These are phyloP conservation scores for Endotricha flammealis DNA, from an alignment of 2,888 invertebrate genomes.

Conservation along the genomic window DNA sequence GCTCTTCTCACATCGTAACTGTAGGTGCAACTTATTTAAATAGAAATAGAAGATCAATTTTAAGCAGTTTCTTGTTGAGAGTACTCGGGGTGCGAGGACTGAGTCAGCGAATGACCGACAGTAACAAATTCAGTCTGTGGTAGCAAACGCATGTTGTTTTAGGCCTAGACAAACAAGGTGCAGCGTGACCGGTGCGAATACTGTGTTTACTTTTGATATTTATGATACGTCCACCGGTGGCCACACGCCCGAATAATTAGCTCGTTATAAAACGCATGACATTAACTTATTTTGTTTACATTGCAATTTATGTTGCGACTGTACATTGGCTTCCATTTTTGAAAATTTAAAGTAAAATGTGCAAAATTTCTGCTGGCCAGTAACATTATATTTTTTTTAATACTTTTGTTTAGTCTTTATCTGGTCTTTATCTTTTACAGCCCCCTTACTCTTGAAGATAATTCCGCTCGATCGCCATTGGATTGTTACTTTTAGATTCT, in stretches of 20 bases:
- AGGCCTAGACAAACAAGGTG: constrained; percentile 69
- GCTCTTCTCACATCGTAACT: too few relatives aligned
- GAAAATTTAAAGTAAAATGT: too few relatives aligned
- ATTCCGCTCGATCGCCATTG: too few relatives aligned
- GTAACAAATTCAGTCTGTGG: constrained; percentile 65
- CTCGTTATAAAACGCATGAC: constrained; percentile 66
- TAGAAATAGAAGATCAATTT: too few relatives aligned
- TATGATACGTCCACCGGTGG: constrained; percentile 58
- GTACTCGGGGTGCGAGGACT: constrained; percentile 44
- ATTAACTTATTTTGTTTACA: constrained; percentile 40
- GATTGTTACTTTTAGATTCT: too few relatives aligned
- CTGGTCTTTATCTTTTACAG: too few relatives aligned
- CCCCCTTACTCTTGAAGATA: too few relatives aligned
- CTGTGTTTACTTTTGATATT: constrained; percentile 70
- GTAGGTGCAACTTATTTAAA: too few relatives aligned
- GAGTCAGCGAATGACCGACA: constrained; percentile 69
- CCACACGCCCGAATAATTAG: constrained; percentile 69
- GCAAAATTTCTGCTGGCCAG: too few relatives aligned
- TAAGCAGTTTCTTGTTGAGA: constrained; percentile 23
- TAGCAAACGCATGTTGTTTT: constrained; percentile 76
- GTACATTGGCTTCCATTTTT: too few relatives aligned
- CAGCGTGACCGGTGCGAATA: constrained; percentile 73
- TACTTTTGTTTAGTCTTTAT: too few relatives aligned
- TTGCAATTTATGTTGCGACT: constrained; percentile 27
- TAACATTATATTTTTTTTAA: too few relatives aligned